Conservation (phyloP, 2,797 vertebrate species). For the Gymnoscopelus braueri region DNA sequence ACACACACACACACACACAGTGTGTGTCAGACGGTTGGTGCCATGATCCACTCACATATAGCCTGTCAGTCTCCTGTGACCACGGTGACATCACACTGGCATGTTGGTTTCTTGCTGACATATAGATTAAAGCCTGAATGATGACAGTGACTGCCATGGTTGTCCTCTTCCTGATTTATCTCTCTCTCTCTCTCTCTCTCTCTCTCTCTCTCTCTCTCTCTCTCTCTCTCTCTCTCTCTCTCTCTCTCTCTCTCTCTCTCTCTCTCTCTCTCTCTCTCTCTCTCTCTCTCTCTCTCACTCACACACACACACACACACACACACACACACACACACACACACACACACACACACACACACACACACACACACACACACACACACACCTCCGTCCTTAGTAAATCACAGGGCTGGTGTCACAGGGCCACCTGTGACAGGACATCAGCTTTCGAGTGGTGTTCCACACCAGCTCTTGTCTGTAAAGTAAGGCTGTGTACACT, state of each 20-base stretch:
- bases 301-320: slow-evolving; percentile 3
- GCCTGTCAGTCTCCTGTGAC: neutral
- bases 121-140: slow-evolving; percentile 8
- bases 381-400: neutral
- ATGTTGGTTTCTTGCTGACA: slow-evolving; percentile 21
- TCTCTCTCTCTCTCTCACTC: too few relatives aligned
- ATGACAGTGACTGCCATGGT: slow-evolving; percentile 1
- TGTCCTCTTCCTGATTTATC: slow-evolving; percentile 12
- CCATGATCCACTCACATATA: neutral
- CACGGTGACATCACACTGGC: slow-evolving; percentile 13
- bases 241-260: too few relatives aligned
- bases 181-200: neutral
- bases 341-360: neutral
- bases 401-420: slow-evolving; percentile 23
- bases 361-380: neutral
- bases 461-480: slow-evolving; percentile 1
- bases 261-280: too few relatives aligned
- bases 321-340: slow-evolving; percentile 1
- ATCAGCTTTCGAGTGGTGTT: slow-evolving; percentile 17
- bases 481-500: neutral
- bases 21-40: neutral
- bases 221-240: too few relatives aligned
- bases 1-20: neutral
- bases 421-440: slow-evolving; percentile 44
- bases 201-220: neutral